phyloP scores from a whole-genome alignment of 2,888 invertebrate species.

The Athalia circularis region DNA sequence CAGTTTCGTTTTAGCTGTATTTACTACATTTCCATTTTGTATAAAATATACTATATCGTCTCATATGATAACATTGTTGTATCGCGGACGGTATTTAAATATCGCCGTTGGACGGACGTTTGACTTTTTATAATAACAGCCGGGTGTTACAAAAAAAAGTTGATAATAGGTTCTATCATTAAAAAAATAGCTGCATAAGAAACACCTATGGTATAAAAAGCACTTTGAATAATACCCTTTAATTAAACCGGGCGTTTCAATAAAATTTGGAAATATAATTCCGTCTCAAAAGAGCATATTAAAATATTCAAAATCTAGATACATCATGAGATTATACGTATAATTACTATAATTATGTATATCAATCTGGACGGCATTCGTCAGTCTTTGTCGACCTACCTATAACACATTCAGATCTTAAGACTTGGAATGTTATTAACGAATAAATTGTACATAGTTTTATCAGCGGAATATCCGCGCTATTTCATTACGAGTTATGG shows the following conservation, averaged over 20 bases:
- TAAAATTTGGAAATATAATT: no score
- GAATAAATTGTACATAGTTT: background rate
- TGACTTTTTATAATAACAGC: background rate
- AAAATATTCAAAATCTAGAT: slow-evolving; percentile 6
- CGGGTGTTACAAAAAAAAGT: background rate
- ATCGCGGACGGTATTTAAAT: background rate
- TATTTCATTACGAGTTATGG: no score
- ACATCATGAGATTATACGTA: background rate
- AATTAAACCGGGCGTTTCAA: no score
- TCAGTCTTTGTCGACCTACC: background rate
- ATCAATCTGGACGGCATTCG: background rate
- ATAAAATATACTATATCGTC: slow-evolving; percentile 4
- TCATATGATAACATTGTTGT: slow-evolving; percentile 17
- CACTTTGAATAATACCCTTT: no score
- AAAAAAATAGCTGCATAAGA: background rate
- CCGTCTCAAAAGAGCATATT: background rate
- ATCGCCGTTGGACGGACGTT: slow-evolving; percentile 9
- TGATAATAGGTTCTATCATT: background rate
- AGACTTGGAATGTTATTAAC: background rate
- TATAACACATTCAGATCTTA: background rate
- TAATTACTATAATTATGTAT: slow-evolving; percentile 1
- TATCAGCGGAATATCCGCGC: no score
- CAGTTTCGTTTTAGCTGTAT: background rate
- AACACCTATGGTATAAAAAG: no score
- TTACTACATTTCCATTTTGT: background rate